These are phyloP conservation scores for Magallana nippona DNA, from an alignment of 2,888 invertebrate species.

Conservation along the genomic window DNA sequence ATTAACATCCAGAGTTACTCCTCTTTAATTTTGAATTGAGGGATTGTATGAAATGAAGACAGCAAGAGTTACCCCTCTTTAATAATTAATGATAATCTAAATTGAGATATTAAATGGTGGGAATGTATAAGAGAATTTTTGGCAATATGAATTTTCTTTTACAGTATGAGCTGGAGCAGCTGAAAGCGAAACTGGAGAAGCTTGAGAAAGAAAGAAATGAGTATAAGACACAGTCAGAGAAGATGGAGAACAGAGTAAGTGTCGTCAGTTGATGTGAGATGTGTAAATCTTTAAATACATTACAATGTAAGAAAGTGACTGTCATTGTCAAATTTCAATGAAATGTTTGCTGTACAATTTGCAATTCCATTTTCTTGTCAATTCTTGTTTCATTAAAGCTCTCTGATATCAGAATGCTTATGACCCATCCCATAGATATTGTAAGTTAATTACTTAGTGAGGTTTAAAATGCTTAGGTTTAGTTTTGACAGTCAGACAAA, in stretches of 20 bases:
- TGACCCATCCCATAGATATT: neutral
- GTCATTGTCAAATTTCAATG: too few relatives aligned
- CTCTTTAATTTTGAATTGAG: neutral
- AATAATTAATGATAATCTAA: neutral
- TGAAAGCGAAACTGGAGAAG: conserved; percentile 91
- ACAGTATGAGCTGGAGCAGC: conserved; percentile 91
- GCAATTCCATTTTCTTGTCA: neutral
- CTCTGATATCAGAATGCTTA: conserved; percentile 15
- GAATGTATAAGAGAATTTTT: neutral
- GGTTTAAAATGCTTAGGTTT: neutral
- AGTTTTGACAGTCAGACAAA: neutral
- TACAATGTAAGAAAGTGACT: neutral
- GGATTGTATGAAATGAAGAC: neutral
- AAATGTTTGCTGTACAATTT: neutral
- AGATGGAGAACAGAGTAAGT: conserved; percentile 92
- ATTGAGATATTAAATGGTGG: too few relatives aligned
- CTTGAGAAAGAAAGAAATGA: conserved; percentile 91
- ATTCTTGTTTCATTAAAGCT: neutral
- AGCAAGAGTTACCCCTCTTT: neutral
- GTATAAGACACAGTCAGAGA: conserved; percentile 92
- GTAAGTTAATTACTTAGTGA: conserved; percentile 1
- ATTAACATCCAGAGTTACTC: neutral
- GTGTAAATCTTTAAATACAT: neutral
- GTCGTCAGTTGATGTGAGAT: neutral
- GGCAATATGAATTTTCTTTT: neutral